Evolutionary conservation across 1,140 invertebrate species (phyloP), one percentile per base, ranked within the genome.

Genomic region (Drosophila parabipectinata): DNA sequence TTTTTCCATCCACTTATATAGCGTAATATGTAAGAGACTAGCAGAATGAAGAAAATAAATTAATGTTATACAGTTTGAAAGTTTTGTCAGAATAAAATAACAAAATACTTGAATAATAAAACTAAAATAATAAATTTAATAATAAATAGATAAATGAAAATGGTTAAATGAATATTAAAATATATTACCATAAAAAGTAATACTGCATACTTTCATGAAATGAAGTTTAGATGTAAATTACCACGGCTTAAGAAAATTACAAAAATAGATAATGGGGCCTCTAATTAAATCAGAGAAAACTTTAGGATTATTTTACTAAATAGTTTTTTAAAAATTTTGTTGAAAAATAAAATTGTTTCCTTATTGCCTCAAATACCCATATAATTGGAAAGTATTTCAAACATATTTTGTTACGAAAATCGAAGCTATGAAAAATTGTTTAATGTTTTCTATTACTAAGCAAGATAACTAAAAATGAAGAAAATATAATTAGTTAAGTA

Each of bases 101-200:
- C 45, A 32, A 37, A 72, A 77, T 59, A 62, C 37, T 21, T 47
- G 10, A 18, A 47, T 47, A 47, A 47, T 45, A 78, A 67, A 58
- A 68, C 63, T 64, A 47, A 78, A 79, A 39, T 48, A 61, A 79
- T 48, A 61, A 79, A 81, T 69, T 47, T 50, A 80, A 63, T 71
- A 81, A 87, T 78, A 61, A 81, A 74, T 75, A 85, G 73, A 79
- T 79, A 69, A 84, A 79, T 59, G 77, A 72, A 55, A 82, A 85
- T 77, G 73, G 72, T 84, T 84, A 84, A 77, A 60, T 63, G 77
- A 62, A 83, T 81, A 83, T 82, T 77, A 64, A 79, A 77, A 80
- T 69, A 77, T 59, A 73, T 77, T 62, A 21, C 21, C 21, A 21
- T 21, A 71, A 55, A 69, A 68, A 57, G 37, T 39, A 76, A 72